Evolutionary conservation across 2,113 vertebrate species (phyloP).

Genomic region (Fukomys damarensis): DNA sequence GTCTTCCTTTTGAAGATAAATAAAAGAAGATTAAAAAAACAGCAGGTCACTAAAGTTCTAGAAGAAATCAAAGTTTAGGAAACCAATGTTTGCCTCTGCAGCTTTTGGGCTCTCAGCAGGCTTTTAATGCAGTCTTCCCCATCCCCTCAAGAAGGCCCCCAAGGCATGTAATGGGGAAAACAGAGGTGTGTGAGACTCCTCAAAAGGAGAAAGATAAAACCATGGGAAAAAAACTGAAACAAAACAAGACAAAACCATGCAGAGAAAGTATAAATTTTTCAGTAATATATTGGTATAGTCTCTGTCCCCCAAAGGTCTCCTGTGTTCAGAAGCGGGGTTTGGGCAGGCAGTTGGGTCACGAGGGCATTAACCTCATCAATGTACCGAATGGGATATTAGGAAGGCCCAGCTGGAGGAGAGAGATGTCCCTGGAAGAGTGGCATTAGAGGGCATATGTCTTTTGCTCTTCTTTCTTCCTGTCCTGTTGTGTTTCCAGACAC

Average conservation of each 20-base stretch:
- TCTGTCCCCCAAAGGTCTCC: background rate
- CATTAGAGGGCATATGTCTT: background rate
- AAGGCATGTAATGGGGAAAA: background rate
- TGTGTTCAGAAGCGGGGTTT: background rate
- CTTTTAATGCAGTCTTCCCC: background rate
- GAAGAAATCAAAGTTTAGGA: background rate
- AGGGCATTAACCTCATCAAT: background rate
- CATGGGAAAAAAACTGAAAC: background rate
- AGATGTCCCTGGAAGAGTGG: background rate
- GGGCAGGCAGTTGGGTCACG: background rate
- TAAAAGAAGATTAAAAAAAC: constrained; percentile 39
- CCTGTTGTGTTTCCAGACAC: no score
- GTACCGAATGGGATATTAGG: background rate
- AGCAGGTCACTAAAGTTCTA: constrained; percentile 34
- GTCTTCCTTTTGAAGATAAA: constrained; percentile 17
- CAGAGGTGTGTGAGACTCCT: background rate
- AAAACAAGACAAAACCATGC: constrained; percentile 3
- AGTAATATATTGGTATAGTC: background rate
- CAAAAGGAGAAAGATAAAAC: background rate
- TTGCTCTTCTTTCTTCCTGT: background rate
- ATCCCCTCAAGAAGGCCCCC: background rate
- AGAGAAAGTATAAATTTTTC: constrained; percentile 2
- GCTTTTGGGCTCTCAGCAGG: background rate
- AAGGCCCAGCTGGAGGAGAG: background rate
- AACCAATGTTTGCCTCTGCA: background rate